Base-by-base conservation (phyloP, 2,797 vertebrate species). In the Gymnodraco acuticeps region DNA sequence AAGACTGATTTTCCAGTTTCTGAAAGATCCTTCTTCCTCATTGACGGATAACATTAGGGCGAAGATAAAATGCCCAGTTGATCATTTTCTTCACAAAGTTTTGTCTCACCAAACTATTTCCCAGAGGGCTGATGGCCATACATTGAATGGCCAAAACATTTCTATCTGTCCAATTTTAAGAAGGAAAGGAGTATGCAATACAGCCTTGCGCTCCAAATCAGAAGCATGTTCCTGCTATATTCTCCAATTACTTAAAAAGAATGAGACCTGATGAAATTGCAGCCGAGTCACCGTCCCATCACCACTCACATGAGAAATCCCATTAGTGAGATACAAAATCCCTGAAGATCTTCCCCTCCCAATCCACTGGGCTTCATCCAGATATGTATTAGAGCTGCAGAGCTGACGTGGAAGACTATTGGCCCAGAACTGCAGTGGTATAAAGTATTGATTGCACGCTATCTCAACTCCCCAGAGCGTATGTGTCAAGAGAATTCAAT, bases 391-490 rank as follows among this genome's bases (percentile, higher is more conserved):
- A 66, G 3, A 46, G 5, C 15, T 20, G 27, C 43, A 80, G 46
- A 19, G 64, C 65, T 27, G 75, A 74, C 80, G 70, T 51, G 48
- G 12, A 31, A 42, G 56, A 7, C 20, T 65, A 47, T 58, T 68
- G 31, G 15, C 53, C 48, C 27, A 67, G 27, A 68, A 33, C 61
- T 69, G 31, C 19, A 51, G 51, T 56, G 66, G 48, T 52, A 52
- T 23, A 54, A 71, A 75, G 53, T 77, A 90, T 85, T 83, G 89
- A 90, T 82, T 50, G 7, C 50, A 48, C 42, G 19, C 33, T 45
- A 31, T 54, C 50, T 45, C 27, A 61, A 83, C 73, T 58, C 65
- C 77, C 66, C 41, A 41, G 54, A 45, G 76, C 62, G 43, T 46
- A 52, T 3, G 73, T 66, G 50, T 68, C 19, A 0, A 59, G 46